A percentile compares a stretch with the other conserved stretches of the same genome.
phyloP scores from a whole-genome alignment of 2,113 vertebrate genomes.

The Fregata magnificens region DNA sequence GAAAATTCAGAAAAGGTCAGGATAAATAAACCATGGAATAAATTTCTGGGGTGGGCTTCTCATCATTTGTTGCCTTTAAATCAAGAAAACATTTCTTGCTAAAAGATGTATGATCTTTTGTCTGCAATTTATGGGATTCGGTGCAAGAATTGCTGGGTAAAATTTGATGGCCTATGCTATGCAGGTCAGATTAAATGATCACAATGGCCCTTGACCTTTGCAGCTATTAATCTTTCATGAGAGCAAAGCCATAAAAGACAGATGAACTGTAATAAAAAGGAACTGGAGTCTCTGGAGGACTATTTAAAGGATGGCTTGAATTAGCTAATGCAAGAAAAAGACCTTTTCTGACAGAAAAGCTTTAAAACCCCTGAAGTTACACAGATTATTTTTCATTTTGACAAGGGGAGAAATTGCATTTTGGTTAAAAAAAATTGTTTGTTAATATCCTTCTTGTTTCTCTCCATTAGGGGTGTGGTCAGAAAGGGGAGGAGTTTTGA shows the following conservation, averaged over 20 bases:
- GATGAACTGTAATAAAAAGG: conserved; percentile 29
- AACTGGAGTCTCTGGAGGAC: conserved; percentile 24
- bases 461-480: background rate
- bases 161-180: background rate
- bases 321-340: conserved; percentile 36
- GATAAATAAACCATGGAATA: background rate
- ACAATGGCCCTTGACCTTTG: background rate
- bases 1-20: background rate
- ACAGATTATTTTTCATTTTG: conserved; percentile 14
- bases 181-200: conserved; percentile 19
- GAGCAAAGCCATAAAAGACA: conserved; percentile 24
- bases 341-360: background rate
- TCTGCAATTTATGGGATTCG: background rate
- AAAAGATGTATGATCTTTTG: background rate
- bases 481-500: background rate
- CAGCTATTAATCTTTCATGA: conserved; percentile 17
- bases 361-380: background rate
- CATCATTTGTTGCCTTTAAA: background rate
- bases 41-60: background rate
- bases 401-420: background rate
- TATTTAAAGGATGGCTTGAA: conserved; percentile 23
- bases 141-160: background rate
- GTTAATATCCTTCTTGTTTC: background rate
- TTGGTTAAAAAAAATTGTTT: background rate
- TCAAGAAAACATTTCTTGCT: background rate